Conservation (phyloP, 23 tunicate species). For the Trididemnum nubilum region DNA sequence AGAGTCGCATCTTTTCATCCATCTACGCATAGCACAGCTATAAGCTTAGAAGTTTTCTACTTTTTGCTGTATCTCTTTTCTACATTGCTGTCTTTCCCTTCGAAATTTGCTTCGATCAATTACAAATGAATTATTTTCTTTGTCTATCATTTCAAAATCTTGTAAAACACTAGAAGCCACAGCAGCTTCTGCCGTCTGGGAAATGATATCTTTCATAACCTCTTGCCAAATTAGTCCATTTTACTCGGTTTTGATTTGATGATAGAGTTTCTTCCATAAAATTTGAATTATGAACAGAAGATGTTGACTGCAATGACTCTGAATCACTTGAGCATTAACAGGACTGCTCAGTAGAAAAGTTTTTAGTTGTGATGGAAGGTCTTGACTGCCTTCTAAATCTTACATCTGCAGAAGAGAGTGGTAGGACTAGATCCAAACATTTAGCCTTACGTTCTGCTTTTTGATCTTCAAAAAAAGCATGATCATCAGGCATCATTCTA, state of each 20-base stretch:
- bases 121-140: conserved; percentile 24
- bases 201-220: conserved; percentile 29
- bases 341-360: background rate
- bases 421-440: conserved; percentile 12
- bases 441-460: conserved; percentile 3
- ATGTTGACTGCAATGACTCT: conserved; percentile 8
- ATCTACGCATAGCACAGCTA: conserved; percentile 24
- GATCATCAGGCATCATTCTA: no score
- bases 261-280: conserved; percentile 25
- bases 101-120: conserved; percentile 31
- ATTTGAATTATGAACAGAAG: conserved; percentile 16
- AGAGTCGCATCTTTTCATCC: conserved; percentile 34
- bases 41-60: conserved; percentile 18
- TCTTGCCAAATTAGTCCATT: conserved; percentile 34
- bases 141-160: conserved; percentile 18
- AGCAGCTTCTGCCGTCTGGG: conserved; percentile 39
- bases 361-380: no score
- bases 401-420: conserved; percentile 8
- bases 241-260: conserved; percentile 27
- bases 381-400: conserved; percentile 16
- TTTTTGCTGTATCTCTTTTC: no score
- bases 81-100: conserved; percentile 36
- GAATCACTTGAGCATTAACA: background rate
- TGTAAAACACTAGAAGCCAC: conserved; percentile 32
- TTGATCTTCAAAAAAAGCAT: no score